These are phyloP conservation scores for Cryptophagus acutangulus DNA, from an alignment of 2,888 invertebrate genomes.

Conservation along the genomic window DNA sequence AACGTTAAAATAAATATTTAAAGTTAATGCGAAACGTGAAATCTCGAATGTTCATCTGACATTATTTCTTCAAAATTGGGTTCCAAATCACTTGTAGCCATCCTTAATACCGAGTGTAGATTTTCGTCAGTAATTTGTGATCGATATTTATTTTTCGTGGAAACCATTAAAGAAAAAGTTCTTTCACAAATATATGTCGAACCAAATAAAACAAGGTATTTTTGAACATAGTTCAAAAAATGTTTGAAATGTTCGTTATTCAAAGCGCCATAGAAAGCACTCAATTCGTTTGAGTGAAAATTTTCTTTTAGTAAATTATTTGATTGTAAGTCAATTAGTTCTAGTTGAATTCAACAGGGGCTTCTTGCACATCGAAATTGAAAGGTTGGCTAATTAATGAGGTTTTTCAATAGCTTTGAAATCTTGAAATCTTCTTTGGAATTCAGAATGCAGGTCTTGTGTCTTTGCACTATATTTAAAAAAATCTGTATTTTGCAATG, in stretches of 20 bases:
- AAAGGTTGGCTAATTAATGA: constrained; percentile 1
- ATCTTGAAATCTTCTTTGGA: no score
- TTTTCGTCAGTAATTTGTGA: constrained; percentile 1
- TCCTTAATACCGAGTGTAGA: constrained; percentile 1
- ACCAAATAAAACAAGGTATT: neutral
- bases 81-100: neutral
- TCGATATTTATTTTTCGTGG: neutral
- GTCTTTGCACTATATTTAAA: no score
- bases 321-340: constrained; percentile 1
- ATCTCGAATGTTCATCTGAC: constrained; percentile 1
- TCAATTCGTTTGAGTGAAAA: constrained; percentile 1
- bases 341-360: constrained; percentile 1
- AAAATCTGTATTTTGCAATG: neutral
- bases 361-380: constrained; percentile 1
- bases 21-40: constrained; percentile 1
- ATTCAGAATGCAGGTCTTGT: no score
- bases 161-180: constrained; percentile 1
- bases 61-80: constrained; percentile 1
- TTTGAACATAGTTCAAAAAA: constrained; percentile 1
- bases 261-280: neutral
- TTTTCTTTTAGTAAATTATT: constrained; percentile 1
- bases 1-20: constrained; percentile 1
- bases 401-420: no score
- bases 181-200: constrained; percentile 1
- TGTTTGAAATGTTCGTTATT: neutral